These are phyloP conservation scores for Enteromius radiatus DNA, from an alignment of 2,797 vertebrate genomes.

Conservation along the genomic window DNA sequence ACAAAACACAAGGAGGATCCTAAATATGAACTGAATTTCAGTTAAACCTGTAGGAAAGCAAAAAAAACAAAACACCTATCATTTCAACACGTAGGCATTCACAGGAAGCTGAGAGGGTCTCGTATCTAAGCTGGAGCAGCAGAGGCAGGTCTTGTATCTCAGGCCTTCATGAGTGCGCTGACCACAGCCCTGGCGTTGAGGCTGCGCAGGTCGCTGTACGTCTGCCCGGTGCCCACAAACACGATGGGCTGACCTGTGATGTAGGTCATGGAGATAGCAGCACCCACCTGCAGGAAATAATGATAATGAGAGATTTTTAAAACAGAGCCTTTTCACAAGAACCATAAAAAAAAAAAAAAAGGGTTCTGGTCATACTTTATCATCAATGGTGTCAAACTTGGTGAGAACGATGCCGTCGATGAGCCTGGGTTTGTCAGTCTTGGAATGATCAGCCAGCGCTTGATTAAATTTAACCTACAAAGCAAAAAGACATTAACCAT, in stretches of 20 bases:
- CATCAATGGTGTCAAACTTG: conserved; percentile 98
- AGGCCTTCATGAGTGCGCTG: conserved; percentile 97
- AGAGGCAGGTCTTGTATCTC: conserved; percentile 52
- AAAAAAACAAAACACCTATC: background rate
- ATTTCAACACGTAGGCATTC: conserved; percentile 28
- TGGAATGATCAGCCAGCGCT: conserved; percentile 96
- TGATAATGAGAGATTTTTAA: background rate
- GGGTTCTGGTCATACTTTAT: conserved; percentile 82
- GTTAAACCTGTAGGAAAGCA: conserved; percentile 29
- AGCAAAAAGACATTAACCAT: background rate
- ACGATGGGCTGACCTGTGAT: conserved; percentile 98
- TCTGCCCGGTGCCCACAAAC: conserved; percentile 97
- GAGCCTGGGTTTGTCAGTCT: conserved; percentile 92
- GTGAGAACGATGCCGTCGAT: conserved; percentile 99
- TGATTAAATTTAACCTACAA: conserved; percentile 97
- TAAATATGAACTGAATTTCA: conserved; percentile 47
- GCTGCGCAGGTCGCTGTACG: conserved; percentile 97
- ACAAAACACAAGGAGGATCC: conserved; percentile 32
- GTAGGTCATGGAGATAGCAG: conserved; percentile 99
- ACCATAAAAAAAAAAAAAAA: background rate
- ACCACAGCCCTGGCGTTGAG: conserved; percentile 97
- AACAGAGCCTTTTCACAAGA: too few relatives aligned
- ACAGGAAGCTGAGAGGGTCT: conserved; percentile 24
- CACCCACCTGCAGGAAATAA: conserved; percentile 84
- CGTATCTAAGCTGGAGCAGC: background rate